Percentiles rank a stretch among this genome's conserved stretches.
Evolutionary conservation across 2,888 invertebrate species (phyloP).

Genomic region (Cheiracanthium punctorium): DNA sequence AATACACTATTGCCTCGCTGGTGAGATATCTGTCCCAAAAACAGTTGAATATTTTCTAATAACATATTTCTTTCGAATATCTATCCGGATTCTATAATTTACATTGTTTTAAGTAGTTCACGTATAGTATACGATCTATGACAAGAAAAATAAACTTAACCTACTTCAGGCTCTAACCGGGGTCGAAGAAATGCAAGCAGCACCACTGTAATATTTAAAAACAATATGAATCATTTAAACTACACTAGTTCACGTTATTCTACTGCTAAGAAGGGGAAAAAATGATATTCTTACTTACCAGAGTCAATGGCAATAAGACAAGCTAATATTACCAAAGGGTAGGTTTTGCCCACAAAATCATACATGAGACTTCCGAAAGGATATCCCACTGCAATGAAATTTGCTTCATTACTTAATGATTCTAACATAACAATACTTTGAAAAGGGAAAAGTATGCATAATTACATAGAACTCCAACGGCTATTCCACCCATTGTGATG

Average conservation of each 20-base stretch:
- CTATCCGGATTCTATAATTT: no score
- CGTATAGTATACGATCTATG: no score
- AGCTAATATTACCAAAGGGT: constrained; percentile 84
- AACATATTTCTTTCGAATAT: no score
- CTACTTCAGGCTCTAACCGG: constrained; percentile 55
- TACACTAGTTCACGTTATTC: no score
- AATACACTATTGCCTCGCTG: no score
- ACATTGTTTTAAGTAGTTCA: no score
- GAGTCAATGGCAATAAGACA: constrained; percentile 79
- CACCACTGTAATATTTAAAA: constrained; percentile 38
- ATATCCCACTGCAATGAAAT: constrained; percentile 81
- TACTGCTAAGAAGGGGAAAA: no score
- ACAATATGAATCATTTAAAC: no score
- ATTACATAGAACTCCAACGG: constrained; percentile 83
- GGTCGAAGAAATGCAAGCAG: constrained; percentile 47
- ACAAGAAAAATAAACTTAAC: no score
- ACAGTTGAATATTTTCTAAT: no score
- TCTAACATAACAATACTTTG: background rate
- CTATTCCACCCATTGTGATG: constrained; percentile 86
- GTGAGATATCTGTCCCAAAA: no score
- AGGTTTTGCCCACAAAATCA: constrained; percentile 84
- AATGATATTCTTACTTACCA: constrained; percentile 76
- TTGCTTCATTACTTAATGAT: background rate
- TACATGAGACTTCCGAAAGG: constrained; percentile 88
- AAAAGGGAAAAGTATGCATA: background rate